Percentiles rank a stretch among this genome's conserved stretches.
Evolutionary conservation across 2,113 vertebrate genomes (phyloP).

Genomic region (Stomatorhinus ivindoensis): DNA sequence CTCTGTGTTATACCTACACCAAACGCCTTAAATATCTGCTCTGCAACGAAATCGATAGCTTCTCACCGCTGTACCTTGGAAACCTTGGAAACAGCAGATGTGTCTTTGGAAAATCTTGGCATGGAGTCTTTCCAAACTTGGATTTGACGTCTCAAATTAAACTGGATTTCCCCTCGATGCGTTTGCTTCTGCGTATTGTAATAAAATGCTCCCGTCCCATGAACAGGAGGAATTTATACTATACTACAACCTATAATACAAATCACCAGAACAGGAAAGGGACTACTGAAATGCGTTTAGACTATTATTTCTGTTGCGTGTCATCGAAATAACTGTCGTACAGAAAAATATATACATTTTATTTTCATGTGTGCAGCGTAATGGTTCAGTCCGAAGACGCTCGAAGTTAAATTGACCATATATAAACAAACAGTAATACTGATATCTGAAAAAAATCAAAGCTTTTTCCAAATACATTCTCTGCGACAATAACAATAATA

Average conservation of each 20-base stretch:
- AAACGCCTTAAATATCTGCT: conserved; percentile 45
- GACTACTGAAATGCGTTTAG: background rate
- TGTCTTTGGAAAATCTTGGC: conserved; percentile 34
- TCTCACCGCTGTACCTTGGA: conserved; percentile 35
- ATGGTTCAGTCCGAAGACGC: background rate
- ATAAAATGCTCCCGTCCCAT: background rate
- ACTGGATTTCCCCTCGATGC: background rate
- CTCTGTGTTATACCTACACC: conserved; percentile 40
- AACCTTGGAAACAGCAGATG: conserved; percentile 52
- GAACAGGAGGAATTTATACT: background rate
- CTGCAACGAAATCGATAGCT: conserved; percentile 22
- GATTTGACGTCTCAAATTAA: background rate
- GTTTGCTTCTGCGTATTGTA: background rate
- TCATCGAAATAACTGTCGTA: background rate
- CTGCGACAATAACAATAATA: background rate
- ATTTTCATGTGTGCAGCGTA: background rate
- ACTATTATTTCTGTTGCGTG: background rate
- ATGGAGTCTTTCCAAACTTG: conserved; percentile 18
- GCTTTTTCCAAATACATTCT: background rate
- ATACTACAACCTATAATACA: background rate
- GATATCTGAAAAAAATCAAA: background rate
- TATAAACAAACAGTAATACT: background rate
- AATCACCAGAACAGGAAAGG: background rate
- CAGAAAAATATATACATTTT: background rate
- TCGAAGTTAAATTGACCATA: background rate